Evolutionary conservation across 2,888 invertebrate species (phyloP), one percentile per base, ranked within the genome.

Genomic region (Nysson spinosus): DNA sequence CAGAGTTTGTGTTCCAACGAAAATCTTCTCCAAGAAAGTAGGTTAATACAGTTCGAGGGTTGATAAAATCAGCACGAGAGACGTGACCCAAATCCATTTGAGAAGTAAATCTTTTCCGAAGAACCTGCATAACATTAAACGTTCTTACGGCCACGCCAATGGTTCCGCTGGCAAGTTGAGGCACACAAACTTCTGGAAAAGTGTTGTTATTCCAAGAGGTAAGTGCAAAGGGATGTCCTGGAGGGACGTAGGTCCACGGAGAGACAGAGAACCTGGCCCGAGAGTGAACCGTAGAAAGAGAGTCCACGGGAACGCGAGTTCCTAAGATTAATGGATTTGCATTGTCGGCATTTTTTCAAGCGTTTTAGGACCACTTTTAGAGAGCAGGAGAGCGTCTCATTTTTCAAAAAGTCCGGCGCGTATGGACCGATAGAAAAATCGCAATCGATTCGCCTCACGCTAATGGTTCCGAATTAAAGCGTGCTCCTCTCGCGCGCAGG

Each of bases 341-440:
- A 87, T 87, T 87, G 87, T 87, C 84, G 83, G 86, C 85, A 84
- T 84, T 86, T 86, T 85, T 87, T 85, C 85, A 82, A 79, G 81
- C 82, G 84, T 87, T 86, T 87, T 86, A 84, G 83, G 83, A 84
- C 79, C 84, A 87, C 85, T 86, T 87, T 86, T 84, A n/a, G 81
- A 83, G 83, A 79, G 80, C 77, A 82, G 79, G 72, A 71, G 78
- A 79, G 77, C 55, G 69, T 80, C 63, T 85, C 87, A 87, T 87
- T 86, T 86, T 86, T 87, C 86, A 87, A 84, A 86, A 86, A 81
- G 78, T 72, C 72, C 64, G 56, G 58, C 43, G 60, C 46, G 60
- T 57, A 34, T 55, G 63, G 68, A 70, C 74, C 72, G 77, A 79
- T 78, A 75, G 80, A 80, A 78, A 56, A 83, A 84, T 85, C 82